phyloP scores from a whole-genome alignment of 2,888 invertebrate genomes.

The Blomia tropicalis region DNA sequence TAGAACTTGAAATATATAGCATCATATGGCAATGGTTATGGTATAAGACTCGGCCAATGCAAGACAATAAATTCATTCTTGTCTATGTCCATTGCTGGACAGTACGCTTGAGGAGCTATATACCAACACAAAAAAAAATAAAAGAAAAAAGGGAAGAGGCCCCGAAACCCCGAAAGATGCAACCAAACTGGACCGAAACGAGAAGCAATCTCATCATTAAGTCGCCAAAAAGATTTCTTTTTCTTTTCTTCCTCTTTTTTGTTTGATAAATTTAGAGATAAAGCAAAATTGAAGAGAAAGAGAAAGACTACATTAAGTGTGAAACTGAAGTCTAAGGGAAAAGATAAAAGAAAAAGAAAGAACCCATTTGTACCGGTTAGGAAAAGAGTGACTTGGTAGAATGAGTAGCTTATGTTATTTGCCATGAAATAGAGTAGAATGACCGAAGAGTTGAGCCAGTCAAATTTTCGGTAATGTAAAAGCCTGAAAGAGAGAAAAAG shows the following conservation, averaged over 20 bases:
- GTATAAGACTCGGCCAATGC: too few relatives aligned
- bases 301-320: neutral
- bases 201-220: conserved; percentile 7
- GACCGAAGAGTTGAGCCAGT: neutral
- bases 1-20: too few relatives aligned
- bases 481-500: neutral
- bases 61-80: neutral
- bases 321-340: neutral
- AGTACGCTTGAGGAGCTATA: neutral
- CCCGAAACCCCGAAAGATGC: too few relatives aligned
- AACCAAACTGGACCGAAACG: too few relatives aligned
- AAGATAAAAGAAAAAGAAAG: neutral
- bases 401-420: too few relatives aligned
- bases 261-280: too few relatives aligned
- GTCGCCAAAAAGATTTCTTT: conserved; percentile 15
- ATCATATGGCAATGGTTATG: too few relatives aligned
- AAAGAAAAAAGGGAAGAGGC: too few relatives aligned
- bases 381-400: neutral
- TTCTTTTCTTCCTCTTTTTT: too few relatives aligned
- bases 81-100: neutral
- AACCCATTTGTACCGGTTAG: neutral
- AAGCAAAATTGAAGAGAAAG: too few relatives aligned
- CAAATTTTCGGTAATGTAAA: too few relatives aligned
- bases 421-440: too few relatives aligned
- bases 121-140: neutral